Evolutionary conservation across 2,888 invertebrate genomes (phyloP), one percentile per base, ranked within the genome.

Genomic region (Cotesia congregata): DNA sequence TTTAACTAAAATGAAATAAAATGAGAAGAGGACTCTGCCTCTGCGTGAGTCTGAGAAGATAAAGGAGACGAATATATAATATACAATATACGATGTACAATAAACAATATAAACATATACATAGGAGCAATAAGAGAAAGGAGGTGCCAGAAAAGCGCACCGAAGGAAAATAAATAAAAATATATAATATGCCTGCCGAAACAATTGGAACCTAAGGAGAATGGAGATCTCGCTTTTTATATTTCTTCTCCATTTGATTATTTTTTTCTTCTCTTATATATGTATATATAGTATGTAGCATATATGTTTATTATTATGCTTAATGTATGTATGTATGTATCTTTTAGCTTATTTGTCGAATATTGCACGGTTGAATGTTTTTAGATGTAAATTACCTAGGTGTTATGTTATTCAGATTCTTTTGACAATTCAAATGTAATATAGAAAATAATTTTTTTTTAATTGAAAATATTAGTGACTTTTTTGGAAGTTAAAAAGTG

Each of bases 161-260:
- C 82, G 86, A 86, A 84, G 83, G 85, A 82, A 87, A 88, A 88
- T 84, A 88, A 87, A 87, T 85, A 86, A 86, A 84, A 84, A 83
- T 75, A 67, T 84, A 86, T 84, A 84, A 83, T 75, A 67, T 84
- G 85, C 85, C 85, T 85, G 82, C 83, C 86, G 85, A 86, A 88
- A 88, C 88, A 88, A 88, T 86, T 86, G 86, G 85, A 85, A 83
- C 81, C 84, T 83, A 84, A 84, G 83, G 84, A 82, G 83, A 85
- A 85, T 84, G 84, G 85, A 85, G 85, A 72, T 83, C 85, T 86
- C 83, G 86, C 85, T 85, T 86, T 88, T 88, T 88, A 87, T 86
- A 83, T 84, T 83, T 79, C 82, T 83, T 82, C 83, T 83, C 72
- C 80, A 71, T 68, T 65, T 7, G 74, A 77, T 50, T 60, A 62